phyloP scores from a whole-genome alignment of 2,797 vertebrate genomes.

The Vespertilio murinus region DNA sequence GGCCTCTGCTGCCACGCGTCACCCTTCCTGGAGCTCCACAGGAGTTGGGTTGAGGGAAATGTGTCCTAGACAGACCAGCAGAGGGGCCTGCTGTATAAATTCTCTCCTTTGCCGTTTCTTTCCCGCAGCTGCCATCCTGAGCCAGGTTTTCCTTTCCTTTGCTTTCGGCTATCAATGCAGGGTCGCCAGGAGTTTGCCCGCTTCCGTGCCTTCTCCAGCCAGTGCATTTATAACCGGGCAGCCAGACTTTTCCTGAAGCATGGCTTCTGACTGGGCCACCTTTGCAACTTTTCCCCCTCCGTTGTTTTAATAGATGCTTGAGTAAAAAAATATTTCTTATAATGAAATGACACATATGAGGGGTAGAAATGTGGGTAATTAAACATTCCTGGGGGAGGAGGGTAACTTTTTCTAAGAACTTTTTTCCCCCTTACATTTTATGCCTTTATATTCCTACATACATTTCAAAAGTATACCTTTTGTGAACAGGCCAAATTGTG shows the following conservation, averaged over 20 bases:
- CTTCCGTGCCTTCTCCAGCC: no score
- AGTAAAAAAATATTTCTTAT: neutral
- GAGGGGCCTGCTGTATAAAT: neutral
- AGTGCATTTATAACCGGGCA: neutral
- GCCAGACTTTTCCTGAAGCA: neutral
- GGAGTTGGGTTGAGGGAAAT: neutral
- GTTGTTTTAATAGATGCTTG: neutral
- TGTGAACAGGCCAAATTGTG: conserved; percentile 5
- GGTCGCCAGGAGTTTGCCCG: no score
- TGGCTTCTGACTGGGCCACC: neutral
- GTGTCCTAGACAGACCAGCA: neutral
- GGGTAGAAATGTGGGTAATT: neutral
- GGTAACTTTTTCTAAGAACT: neutral
- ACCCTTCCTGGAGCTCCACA: neutral
- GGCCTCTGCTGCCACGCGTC: neutral
- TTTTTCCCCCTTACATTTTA: neutral
- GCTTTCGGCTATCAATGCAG: neutral
- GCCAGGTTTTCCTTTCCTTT: neutral
- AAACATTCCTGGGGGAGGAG: neutral
- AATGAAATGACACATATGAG: neutral
- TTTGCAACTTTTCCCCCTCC: neutral
- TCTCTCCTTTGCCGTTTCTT: neutral
- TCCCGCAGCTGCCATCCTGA: neutral
- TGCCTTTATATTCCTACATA: neutral
- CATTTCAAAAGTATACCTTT: conserved; percentile 7